These are phyloP conservation scores for Axea sp. DNA, from an alignment of 2,888 invertebrate genomes.

Conservation along the genomic window DNA sequence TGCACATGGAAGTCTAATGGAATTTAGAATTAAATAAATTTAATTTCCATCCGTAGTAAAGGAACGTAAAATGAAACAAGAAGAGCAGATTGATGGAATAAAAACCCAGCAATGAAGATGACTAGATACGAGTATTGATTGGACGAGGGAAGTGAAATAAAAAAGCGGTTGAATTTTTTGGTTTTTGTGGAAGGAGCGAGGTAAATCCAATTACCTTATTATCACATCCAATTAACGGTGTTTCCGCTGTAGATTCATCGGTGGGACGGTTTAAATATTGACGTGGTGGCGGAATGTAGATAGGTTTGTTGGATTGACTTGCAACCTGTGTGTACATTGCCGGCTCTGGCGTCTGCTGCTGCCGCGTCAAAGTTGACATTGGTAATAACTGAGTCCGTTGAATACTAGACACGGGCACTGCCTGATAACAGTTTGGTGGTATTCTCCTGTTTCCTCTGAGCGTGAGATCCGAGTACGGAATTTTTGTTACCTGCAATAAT, in stretches of 20 bases:
- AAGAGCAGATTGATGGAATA: too few relatives aligned
- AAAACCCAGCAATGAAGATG: too few relatives aligned
- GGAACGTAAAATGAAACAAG: too few relatives aligned
- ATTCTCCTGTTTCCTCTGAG: conserved; percentile 73
- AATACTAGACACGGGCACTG: conserved; percentile 72
- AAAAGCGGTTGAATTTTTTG: conserved; percentile 2
- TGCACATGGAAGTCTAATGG: too few relatives aligned
- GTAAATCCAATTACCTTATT: conserved; percentile 72
- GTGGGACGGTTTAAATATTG: conserved; percentile 71
- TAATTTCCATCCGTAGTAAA: too few relatives aligned
- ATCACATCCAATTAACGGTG: conserved; percentile 77
- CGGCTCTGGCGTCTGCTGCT: conserved; percentile 72
- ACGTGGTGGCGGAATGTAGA: conserved; percentile 76
- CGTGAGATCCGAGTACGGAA: conserved; percentile 75
- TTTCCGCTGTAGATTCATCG: conserved; percentile 76
- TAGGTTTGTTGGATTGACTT: conserved; percentile 73
- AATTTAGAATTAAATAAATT: too few relatives aligned
- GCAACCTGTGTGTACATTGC: conserved; percentile 76
- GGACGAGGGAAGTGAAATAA: not conserved
- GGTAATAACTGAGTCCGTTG: conserved; percentile 75
- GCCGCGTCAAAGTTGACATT: conserved; percentile 75
- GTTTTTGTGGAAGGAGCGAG: conserved; percentile 14
- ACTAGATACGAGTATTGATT: conserved; percentile 22
- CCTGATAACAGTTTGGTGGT: conserved; percentile 76
- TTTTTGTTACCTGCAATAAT: conserved; percentile 69